Conservation (phyloP, 2,113 vertebrate species). For the Thymallus thymallus region DNA sequence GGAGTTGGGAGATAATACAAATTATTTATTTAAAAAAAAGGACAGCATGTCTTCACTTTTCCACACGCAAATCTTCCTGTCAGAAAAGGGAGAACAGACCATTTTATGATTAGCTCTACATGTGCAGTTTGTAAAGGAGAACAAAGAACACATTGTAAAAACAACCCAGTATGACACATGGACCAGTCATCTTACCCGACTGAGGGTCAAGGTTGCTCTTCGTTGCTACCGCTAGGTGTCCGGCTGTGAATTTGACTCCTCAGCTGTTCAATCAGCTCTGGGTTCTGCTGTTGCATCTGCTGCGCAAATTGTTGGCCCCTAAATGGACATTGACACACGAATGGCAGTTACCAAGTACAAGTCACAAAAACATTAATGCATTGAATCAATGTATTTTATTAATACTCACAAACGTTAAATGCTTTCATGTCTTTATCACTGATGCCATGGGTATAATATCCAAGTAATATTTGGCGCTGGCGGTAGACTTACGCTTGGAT, state of each 20-base stretch:
- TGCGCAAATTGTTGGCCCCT: slow-evolving; percentile 96
- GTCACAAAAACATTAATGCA: too few species aligned
- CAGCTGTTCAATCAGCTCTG: slow-evolving; percentile 92
- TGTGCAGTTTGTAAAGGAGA: neutral
- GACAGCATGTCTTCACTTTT: slow-evolving; percentile 29
- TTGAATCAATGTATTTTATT: neutral
- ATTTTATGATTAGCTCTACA: neutral
- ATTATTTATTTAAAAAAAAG: slow-evolving; percentile 29
- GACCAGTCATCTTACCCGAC: neutral
- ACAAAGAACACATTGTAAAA: neutral
- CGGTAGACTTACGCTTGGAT: slow-evolving; percentile 90
- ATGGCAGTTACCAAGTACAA: neutral
- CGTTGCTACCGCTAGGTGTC: slow-evolving; percentile 86
- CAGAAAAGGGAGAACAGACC: neutral
- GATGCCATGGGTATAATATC: too few species aligned
- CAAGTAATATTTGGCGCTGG: too few species aligned
- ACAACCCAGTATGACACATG: too few species aligned
- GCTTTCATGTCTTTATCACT: too few species aligned
- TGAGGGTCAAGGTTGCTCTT: slow-evolving; percentile 81
- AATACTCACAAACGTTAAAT: too few species aligned
- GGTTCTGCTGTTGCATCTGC: slow-evolving; percentile 97
- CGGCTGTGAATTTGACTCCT: slow-evolving; percentile 90
- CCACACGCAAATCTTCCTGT: slow-evolving; percentile 23
- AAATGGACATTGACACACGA: neutral
- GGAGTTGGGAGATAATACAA: slow-evolving; percentile 49